Evolutionary conservation across 1,140 invertebrate genomes (phyloP).

Genomic region (Zophobas morio): DNA sequence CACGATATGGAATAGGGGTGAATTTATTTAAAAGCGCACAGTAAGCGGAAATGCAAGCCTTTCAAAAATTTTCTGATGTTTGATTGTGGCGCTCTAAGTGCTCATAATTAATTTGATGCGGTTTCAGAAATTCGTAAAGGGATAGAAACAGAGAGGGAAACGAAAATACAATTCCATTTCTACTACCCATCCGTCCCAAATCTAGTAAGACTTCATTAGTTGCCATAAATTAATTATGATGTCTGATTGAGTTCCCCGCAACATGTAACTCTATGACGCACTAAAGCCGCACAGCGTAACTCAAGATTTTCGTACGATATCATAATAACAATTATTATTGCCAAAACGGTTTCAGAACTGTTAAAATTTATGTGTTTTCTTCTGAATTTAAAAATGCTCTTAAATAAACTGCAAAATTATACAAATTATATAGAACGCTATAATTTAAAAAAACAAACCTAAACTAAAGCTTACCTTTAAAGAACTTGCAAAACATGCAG

Average conservation of each 20-base stretch:
- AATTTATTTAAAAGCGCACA: constrained; percentile 47
- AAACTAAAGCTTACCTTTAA: no score
- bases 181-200: constrained; percentile 57
- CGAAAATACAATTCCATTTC: constrained; percentile 54
- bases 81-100: constrained; percentile 28
- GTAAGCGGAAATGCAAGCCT: constrained; percentile 34
- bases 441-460: no score
- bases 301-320: not conserved
- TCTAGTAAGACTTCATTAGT: constrained; percentile 61
- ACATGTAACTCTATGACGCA: constrained; percentile 55
- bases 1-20: constrained; percentile 47
- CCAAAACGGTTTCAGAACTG: not conserved
- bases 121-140: constrained; percentile 41
- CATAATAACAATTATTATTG: constrained; percentile 41
- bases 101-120: constrained; percentile 43
- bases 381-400: no score
- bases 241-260: constrained; percentile 61
- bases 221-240: constrained; percentile 61
- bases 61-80: constrained; percentile 18
- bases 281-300: constrained; percentile 2
- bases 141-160: constrained; percentile 42
- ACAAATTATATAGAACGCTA: no score
- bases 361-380: no score
- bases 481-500: no score
- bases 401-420: no score